A percentile compares a stretch with the other conserved stretches of the same genome.
phyloP scores from a whole-genome alignment of 2,797 vertebrate genomes.

The Semotilus atromaculatus region DNA sequence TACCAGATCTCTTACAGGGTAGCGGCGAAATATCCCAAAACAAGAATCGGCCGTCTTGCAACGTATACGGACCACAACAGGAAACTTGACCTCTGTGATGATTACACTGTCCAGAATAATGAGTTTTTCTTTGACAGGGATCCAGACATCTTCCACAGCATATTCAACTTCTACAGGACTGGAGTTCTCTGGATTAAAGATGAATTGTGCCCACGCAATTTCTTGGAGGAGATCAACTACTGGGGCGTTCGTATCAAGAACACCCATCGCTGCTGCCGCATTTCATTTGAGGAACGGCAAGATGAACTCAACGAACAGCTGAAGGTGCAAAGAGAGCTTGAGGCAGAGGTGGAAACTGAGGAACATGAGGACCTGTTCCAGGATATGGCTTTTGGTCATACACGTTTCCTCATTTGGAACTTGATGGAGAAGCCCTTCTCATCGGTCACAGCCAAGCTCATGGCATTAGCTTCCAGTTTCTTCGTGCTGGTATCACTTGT shows the following conservation, averaged over 20 bases:
- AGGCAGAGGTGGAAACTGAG: conserved; percentile 75
- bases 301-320: conserved; percentile 79
- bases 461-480: conserved; percentile 78
- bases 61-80: conserved; percentile 78
- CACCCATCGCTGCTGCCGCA: conserved; percentile 78
- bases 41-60: conserved; percentile 84
- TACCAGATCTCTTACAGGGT: conserved; percentile 79
- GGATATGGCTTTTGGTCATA: conserved; percentile 72
- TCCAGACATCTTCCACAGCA: conserved; percentile 83
- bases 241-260: conserved; percentile 81
- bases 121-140: conserved; percentile 90
- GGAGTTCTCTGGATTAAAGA: conserved; percentile 80
- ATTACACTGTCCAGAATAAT: conserved; percentile 77
- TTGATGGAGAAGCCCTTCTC: conserved; percentile 82
- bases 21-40: conserved; percentile 83
- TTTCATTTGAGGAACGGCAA: conserved; percentile 79
- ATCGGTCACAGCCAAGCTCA: conserved; percentile 77
- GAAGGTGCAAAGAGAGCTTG: conserved; percentile 77
- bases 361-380: conserved; percentile 70
- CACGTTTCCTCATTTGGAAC: conserved; percentile 75
- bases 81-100: conserved; percentile 85
- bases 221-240: conserved; percentile 80
- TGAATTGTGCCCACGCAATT: conserved; percentile 79
- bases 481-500: conserved; percentile 82
- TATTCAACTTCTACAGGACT: conserved; percentile 84